Base-by-base conservation (phyloP, 2,888 invertebrate genomes). In the Nemotelus nigrinus region DNA sequence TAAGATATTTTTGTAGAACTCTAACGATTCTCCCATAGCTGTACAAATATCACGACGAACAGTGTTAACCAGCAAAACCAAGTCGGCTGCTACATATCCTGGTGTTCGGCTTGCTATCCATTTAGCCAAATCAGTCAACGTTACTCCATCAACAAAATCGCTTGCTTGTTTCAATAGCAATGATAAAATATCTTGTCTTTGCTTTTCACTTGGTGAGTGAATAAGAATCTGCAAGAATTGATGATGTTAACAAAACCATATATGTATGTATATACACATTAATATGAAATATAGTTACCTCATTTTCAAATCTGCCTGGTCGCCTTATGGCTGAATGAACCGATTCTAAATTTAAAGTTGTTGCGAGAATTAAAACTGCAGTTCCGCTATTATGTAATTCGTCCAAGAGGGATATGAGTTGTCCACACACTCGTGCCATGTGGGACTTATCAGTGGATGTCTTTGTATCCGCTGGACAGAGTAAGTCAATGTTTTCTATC, bases 81-180 rank as follows among this genome's bases (percentile, higher is more conserved):
- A 82, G 84, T 92, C 91, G 2, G 89, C 89, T 3, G 89, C 87
- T 5, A 90, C 89, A 85, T 88, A 91, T 39, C 91, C 91, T 50
- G 89, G 89, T 0, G 91, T 91, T 78, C 88, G 85, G 53, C 84
- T 83, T 1, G 89, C 88, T 3, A 90, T 75, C 2, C 79, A 77
- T 63, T 76, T 63, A 63, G 81, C 76, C 55, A 81, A 74, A 2
- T 81, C 64, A 39, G 71, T 71, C 25, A 81, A 78, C 65, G 74
- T 10, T 3, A 79, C 76, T 4, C 57, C 45, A 55, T 79, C 57
- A 3, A 75, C 44, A 5, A 76, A 53, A 3, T 55, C 6, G 39
- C 6, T 43, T 55, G 44, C 57, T 80, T 78, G 0, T 79, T 79
- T 3, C 67, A 68, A 70, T 82, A 79, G 25, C 70, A 79, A 7